A percentile compares a stretch with the other conserved stretches of the same genome.
Evolutionary conservation across 1,140 invertebrate genomes (phyloP).

Genomic region (Drosophila malerkotliana): DNA sequence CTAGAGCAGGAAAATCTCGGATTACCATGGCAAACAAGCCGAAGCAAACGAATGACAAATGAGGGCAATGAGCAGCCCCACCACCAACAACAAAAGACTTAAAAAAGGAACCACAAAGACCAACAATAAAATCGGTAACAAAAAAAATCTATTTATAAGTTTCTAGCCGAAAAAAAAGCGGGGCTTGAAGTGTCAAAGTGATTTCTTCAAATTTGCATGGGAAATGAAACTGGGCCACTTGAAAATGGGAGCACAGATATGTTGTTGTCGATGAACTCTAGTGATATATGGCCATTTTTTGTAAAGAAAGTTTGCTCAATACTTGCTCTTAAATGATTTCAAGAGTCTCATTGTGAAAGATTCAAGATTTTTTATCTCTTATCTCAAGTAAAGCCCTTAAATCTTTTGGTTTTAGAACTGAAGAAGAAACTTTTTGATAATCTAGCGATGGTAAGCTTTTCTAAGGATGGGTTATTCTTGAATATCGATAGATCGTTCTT

Average conservation of each 20-base stretch:
- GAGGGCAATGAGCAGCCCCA: conserved; percentile 56
- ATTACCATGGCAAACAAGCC: conserved; percentile 32
- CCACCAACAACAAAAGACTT: conserved; percentile 25
- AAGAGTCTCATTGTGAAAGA: too few relatives aligned
- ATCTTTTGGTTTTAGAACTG: too few relatives aligned
- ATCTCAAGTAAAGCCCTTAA: background rate
- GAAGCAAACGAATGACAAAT: conserved; percentile 68
- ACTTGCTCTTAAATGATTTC: too few relatives aligned
- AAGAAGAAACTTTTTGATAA: too few relatives aligned
- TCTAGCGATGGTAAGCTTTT: too few relatives aligned
- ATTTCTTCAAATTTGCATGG: conserved; percentile 41
- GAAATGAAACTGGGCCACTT: conserved; percentile 27
- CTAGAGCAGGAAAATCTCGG: conserved; percentile 29
- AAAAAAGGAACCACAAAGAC: conserved; percentile 31
- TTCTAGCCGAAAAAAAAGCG: conserved; percentile 8
- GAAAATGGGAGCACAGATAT: conserved; percentile 34
- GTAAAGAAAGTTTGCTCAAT: conserved; percentile 1
- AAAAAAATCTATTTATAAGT: conserved; percentile 60
- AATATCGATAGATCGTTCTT: too few relatives aligned
- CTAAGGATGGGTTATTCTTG: too few relatives aligned
- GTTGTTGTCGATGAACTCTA: conserved; percentile 3
- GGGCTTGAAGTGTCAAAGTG: conserved; percentile 52
- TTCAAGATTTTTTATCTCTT: too few relatives aligned
- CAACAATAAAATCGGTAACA: conserved; percentile 42
- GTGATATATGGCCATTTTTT: background rate